Conservation (phyloP, 30 jellyfish, hydroid and myxozoan genomes). For the Aurelia aurita region DNA sequence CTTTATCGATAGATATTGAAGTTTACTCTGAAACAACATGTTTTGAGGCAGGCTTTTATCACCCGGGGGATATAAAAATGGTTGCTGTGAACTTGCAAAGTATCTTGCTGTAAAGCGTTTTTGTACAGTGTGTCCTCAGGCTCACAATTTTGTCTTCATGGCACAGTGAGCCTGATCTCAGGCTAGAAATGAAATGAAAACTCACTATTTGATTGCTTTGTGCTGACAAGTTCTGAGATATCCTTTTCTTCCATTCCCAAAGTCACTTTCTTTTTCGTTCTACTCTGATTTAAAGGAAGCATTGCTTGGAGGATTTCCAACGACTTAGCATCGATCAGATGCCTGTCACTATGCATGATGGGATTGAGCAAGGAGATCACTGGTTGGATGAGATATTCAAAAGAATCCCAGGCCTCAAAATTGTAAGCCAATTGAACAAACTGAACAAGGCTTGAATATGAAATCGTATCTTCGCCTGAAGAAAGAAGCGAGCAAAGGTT, state of each 20-base stretch:
- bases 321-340: constrained; percentile 52
- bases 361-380: constrained; percentile 24
- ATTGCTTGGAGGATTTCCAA: constrained; percentile 67
- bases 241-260: constrained; percentile 74
- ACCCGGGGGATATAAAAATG: too few species aligned
- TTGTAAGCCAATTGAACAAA: constrained; percentile 83
- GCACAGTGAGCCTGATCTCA: too few species aligned
- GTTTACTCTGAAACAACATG: too few species aligned
- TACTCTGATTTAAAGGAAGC: constrained; percentile 54
- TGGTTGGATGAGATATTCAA: constrained; percentile 74
- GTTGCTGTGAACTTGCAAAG: too few species aligned
- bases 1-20: too few species aligned
- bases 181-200: background rate
- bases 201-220: constrained; percentile 53
- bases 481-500: background rate
- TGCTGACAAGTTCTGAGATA: constrained; percentile 38
- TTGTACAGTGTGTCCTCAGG: too few species aligned
- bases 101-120: too few species aligned
- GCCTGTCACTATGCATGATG: background rate
- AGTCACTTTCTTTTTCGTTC: constrained; percentile 56
- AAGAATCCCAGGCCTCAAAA: constrained; percentile 86
- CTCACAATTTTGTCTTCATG: too few species aligned
- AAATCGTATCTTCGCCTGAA: constrained; percentile 53
- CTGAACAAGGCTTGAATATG: constrained; percentile 53
- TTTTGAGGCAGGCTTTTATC: too few species aligned